phyloP scores from a whole-genome alignment of 1,140 invertebrate species.

The Leptestheria dahalacensis region DNA sequence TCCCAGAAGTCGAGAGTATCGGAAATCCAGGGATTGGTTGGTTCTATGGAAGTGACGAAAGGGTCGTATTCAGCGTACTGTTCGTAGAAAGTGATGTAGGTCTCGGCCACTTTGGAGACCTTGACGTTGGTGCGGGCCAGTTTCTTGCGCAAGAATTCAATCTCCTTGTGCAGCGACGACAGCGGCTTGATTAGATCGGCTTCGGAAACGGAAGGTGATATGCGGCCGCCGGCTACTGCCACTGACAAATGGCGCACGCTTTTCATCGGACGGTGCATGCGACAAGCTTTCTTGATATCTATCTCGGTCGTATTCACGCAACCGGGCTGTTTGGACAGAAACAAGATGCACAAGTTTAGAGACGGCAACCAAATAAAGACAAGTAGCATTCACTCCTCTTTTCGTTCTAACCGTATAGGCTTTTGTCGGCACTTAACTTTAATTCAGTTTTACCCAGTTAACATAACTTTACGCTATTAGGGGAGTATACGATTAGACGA shows the following conservation, averaged over 20 bases:
- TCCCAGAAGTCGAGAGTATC: conserved; percentile 96
- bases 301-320: conserved; percentile 98
- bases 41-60: conserved; percentile 73
- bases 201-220: conserved; percentile 45
- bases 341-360: no score
- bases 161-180: conserved; percentile 39
- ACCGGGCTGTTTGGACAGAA: conserved; percentile 54
- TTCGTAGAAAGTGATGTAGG: conserved; percentile 87
- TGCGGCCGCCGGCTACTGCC: conserved; percentile 35
- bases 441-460: no score
- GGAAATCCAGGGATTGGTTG: conserved; percentile 91
- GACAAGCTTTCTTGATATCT: conserved; percentile 91
- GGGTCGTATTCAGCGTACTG: conserved; percentile 94
- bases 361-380: no score
- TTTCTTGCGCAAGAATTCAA: conserved; percentile 49
- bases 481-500: no score
- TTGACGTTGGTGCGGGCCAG: conserved; percentile 82
- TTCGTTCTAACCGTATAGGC: no score
- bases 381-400: no score
- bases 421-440: no score
- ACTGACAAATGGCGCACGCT: conserved; percentile 35
- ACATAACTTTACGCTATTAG: no score
- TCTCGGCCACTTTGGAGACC: conserved; percentile 91
- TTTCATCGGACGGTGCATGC: conserved; percentile 51
- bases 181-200: conserved; percentile 30